Conservation (phyloP, 2,113 vertebrate genomes). For the Leptocoma aspasia region DNA sequence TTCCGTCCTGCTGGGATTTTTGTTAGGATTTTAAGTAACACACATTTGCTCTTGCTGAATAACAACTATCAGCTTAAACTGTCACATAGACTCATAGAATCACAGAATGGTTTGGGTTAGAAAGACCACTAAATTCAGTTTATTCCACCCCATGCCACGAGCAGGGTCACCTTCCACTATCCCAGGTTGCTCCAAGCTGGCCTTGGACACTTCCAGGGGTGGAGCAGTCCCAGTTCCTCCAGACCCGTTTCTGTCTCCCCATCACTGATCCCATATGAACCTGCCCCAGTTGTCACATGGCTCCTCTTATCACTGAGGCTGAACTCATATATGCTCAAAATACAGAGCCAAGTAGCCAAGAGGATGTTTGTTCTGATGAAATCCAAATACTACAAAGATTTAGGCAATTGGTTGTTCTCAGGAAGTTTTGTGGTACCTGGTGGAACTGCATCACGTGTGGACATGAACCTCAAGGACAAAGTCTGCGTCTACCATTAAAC, state of each 20-base stretch:
- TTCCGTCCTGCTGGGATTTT: neutral
- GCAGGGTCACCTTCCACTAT: neutral
- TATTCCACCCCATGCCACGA: neutral
- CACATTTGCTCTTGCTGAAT: neutral
- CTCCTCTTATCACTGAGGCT: neutral
- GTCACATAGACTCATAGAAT: neutral
- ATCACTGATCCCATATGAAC: accelerated
- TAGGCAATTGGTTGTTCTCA: neutral
- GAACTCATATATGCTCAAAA: neutral
- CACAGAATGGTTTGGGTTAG: neutral
- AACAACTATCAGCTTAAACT: neutral
- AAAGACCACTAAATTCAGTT: neutral
- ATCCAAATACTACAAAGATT: neutral
- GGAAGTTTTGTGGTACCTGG: neutral
- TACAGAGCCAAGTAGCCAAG: neutral
- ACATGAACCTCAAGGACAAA: neutral
- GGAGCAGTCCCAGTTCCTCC: neutral
- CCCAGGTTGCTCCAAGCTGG: neutral
- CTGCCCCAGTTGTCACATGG: neutral
- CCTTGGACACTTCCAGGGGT: neutral
- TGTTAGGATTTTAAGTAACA: neutral
- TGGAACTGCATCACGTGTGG: neutral
- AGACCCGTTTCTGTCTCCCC: neutral
- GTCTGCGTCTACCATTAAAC: accelerated
- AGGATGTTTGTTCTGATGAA: constrained; percentile 5